Base-by-base conservation (phyloP, 53 echinoderm and acorn worm species). In the Holothuria scabra region DNA sequence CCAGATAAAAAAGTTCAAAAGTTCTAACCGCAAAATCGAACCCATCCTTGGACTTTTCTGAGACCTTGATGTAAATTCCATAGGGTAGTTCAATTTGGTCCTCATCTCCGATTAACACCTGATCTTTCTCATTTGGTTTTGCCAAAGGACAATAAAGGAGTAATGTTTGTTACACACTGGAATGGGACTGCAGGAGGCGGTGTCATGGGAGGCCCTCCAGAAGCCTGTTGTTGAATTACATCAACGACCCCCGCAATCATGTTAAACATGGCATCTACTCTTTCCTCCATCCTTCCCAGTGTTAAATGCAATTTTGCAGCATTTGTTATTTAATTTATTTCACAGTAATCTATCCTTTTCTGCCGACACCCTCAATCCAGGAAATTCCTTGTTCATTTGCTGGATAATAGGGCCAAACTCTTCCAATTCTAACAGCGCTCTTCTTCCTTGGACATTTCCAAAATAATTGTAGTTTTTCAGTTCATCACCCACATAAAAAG, bases 171-270 rank as follows among this genome's bases (percentile, higher is more conserved):
- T 3, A 30, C 21, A 32, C 34, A 32, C 0, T 37, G 68, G 32
- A 33, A 33, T 12, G 35, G 68, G 33, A 37, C 4, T 13, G 68
- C 34, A 68, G 30, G 11, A 1, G 35, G 68, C 14, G 68, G 68
- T 32, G 68, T 29, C 21, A 37, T 32, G 31, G 68, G 30, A 12
- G 35, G 12, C 3, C 18, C 14, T 13, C 13, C 18, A 4, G 30
- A 31, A 3, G 35, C 68, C 13, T 37, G 35, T 32, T 18, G 14
- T 20, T 29, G 30, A 14, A 32, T 68, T 18, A 38, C 12, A 14
- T 68, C 68, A 8, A 68, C 33, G 0, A 68, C 37, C 21, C 68
- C 68, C 68, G 34, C 68, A 35, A 68, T 0, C 68, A 68, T 68
- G 8, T 12, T 9, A 33, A 31, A 68, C 34, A 68, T 32, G 33